Percentiles rank a stretch among this genome's conserved stretches.
Conservation (phyloP, 2,113 vertebrate species). For the Manacus vitellinus region DNA sequence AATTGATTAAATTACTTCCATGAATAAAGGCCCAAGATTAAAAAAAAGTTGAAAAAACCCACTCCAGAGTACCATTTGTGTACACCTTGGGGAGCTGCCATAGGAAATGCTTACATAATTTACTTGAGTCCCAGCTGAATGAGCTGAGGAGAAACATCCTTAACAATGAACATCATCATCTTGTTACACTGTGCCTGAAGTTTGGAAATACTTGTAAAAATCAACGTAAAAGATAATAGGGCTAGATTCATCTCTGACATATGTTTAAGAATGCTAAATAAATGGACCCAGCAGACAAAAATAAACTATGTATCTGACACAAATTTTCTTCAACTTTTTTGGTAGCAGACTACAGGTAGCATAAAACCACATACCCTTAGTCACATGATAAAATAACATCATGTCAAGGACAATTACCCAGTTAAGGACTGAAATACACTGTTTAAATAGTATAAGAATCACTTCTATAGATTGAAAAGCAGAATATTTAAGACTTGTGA, state of each 20-base stretch:
- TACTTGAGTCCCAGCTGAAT: neutral
- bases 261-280: neutral
- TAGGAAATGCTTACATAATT: neutral
- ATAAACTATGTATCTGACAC: neutral
- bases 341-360: neutral
- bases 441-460: neutral
- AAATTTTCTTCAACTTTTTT: neutral
- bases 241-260: neutral
- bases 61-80: neutral
- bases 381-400: neutral
- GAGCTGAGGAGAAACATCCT: slow-evolving; percentile 10
- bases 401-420: neutral
- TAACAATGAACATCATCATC: neutral
- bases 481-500: neutral
- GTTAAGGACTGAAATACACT: neutral
- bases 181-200: neutral
- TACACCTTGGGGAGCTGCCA: slow-evolving; percentile 21
- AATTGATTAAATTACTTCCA: slow-evolving; percentile 15
- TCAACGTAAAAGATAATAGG: neutral
- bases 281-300: neutral
- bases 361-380: neutral
- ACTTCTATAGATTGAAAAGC: neutral
- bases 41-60: neutral
- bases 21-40: neutral
- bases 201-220: slow-evolving; percentile 18